Evolutionary conservation across 1,140 invertebrate species (phyloP), one percentile per base, ranked within the genome.

Genomic region (Geopemphigus sp.): DNA sequence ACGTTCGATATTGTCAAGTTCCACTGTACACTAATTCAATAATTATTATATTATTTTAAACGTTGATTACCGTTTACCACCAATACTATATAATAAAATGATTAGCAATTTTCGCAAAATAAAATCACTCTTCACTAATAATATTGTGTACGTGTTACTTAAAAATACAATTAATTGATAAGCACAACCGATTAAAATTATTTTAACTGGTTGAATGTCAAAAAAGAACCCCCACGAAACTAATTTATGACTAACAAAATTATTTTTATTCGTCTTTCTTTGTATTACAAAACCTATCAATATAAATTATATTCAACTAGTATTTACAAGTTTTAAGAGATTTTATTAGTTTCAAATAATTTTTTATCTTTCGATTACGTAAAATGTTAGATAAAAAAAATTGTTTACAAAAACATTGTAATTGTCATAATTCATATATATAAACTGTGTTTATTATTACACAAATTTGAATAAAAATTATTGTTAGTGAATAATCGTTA

Each of bases 311-410:
- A 45, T 39, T 66, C n/a, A 14, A 39, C 32, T 66, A 66, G 39
- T 45, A 66, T 39, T 66, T 39, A 39, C 63, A 66, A 39, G 32
- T 39, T 12, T 14, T 32, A 5, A 5, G 11, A 14, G 19, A 19
- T 63, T 29, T 63, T 50, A 11, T 50, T 50, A 5, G 32, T 39
- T 39, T 3, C 8, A 39, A 39, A 39, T 39, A 3, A 39, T 4
- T 39, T 39, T 39, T 39, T 4, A 39, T 39, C 8, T 39, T 3
- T 39, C 32, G 8, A 39, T 59, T 59, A 26, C 22, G 8, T 45
- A 66, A 68, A 50, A 45, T 50, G 17, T 50, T 68, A 14, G 1
- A 50, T 50, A 47, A 50, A 24, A 68, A 68, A 68, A 66, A 29
- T n/a, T 63, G 19, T 24, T n/a, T 68, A 24, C 6, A 66, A 66